Evolutionary conservation across 2,113 vertebrate genomes (phyloP).

Genomic region (Illadopsis cleaveri): DNA sequence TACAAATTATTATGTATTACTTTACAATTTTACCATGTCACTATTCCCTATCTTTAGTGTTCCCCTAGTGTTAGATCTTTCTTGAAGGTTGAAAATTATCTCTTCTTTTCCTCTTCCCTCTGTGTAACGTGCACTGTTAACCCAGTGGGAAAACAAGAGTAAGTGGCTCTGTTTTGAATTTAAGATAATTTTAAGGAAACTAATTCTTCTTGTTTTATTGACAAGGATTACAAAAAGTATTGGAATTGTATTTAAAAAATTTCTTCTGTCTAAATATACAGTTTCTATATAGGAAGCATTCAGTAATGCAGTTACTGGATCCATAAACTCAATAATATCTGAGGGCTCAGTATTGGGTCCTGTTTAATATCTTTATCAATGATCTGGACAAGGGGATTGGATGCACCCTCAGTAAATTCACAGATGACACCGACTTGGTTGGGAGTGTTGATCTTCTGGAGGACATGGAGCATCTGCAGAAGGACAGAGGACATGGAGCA

Average conservation of each 20-base stretch:
- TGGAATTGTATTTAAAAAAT: neutral
- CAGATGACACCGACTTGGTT: rapidly evolving
- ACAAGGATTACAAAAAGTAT: neutral
- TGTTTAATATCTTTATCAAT: neutral
- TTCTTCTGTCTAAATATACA: neutral
- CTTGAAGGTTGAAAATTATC: neutral
- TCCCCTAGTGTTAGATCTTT: neutral
- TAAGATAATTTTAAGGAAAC: neutral
- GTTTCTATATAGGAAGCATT: neutral
- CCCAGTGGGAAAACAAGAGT: neutral
- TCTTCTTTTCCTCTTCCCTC: neutral
- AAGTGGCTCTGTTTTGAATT: neutral
- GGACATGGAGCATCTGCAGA: neutral
- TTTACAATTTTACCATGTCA: neutral
- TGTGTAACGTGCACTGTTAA: neutral
- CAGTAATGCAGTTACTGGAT: neutral
- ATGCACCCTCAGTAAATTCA: neutral
- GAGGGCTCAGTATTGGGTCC: neutral
- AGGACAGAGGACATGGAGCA: neutral
- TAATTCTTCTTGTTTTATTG: neutral
- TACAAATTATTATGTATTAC: neutral
- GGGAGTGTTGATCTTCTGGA: neutral
- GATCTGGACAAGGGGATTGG: neutral
- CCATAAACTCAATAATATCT: neutral
- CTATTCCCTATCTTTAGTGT: neutral